A percentile compares a stretch with the other conserved stretches of the same genome.
These are phyloP conservation scores for Andrena chrysosceles DNA, from an alignment of 2,888 invertebrate species.

Conservation along the genomic window DNA sequence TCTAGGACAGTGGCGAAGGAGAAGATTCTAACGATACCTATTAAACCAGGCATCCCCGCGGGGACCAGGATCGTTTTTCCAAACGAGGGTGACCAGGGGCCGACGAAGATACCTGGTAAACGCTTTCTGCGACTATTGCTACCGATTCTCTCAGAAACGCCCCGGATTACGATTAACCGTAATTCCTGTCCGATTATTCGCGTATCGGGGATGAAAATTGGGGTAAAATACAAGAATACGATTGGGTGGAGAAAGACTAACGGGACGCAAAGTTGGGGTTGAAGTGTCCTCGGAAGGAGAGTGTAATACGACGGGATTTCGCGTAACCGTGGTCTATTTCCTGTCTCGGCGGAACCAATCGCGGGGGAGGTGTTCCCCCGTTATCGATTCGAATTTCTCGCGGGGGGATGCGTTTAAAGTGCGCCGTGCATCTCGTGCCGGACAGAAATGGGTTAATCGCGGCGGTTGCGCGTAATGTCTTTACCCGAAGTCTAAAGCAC, in stretches of 20 bases:
- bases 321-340: conserved; percentile 7
- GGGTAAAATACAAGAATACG: too few species aligned
- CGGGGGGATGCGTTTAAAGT: conserved; percentile 52
- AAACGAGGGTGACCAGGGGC: conserved; percentile 93
- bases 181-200: conserved; percentile 15
- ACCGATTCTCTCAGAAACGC: neutral
- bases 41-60: conserved; percentile 90
- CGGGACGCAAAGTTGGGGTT: neutral
- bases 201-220: too few species aligned
- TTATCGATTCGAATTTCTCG: conserved; percentile 42
- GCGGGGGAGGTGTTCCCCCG: conserved; percentile 5
- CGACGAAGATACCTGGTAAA: conserved; percentile 89
- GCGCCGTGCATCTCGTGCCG: conserved; percentile 47
- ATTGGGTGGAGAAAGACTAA: too few species aligned
- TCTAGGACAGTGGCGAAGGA: conserved; percentile 88
- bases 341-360: neutral
- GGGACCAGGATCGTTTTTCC: conserved; percentile 91
- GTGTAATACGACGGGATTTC: conserved; percentile 2
- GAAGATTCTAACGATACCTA: conserved; percentile 90
- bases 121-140: neutral
- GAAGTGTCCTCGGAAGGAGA: too few species aligned
- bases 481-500: conserved; percentile 56
- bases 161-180: conserved; percentile 1
- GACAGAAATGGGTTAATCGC: conserved; percentile 66
- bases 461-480: conserved; percentile 59